A percentile compares a stretch with the other conserved stretches of the same genome.
Evolutionary conservation across 2,113 vertebrate species (phyloP).

Genomic region (Equus przewalskii): DNA sequence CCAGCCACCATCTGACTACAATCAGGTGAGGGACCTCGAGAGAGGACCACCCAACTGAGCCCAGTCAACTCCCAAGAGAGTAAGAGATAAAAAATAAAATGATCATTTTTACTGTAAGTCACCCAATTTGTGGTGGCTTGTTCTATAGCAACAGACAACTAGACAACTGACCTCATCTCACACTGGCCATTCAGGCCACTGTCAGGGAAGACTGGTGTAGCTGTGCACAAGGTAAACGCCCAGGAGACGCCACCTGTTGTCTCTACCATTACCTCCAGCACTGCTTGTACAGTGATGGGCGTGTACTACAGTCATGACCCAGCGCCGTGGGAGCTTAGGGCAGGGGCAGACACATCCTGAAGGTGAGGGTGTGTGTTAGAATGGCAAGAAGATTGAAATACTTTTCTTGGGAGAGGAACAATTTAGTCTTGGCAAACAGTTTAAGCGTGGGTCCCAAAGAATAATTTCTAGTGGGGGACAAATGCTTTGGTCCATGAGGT

Average conservation of each 20-base stretch:
- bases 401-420: background rate
- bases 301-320: accelerated
- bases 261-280: accelerated
- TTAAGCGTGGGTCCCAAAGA: background rate
- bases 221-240: accelerated
- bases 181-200: accelerated
- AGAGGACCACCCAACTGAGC: background rate
- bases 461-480: background rate
- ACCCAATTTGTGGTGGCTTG: background rate
- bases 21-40: accelerated
- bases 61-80: background rate
- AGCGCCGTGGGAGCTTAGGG: accelerated
- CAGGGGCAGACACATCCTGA: accelerated
- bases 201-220: background rate
- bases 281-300: accelerated
- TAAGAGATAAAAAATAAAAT: background rate
- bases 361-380: background rate
- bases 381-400: no score
- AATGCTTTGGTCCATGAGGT: background rate
- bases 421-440: background rate
- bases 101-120: background rate
- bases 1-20: background rate
- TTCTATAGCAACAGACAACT: accelerated
- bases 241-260: no score
- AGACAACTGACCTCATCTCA: background rate